Base-by-base conservation (phyloP, 2,797 vertebrate species). In the Xenopus petersii region DNA sequence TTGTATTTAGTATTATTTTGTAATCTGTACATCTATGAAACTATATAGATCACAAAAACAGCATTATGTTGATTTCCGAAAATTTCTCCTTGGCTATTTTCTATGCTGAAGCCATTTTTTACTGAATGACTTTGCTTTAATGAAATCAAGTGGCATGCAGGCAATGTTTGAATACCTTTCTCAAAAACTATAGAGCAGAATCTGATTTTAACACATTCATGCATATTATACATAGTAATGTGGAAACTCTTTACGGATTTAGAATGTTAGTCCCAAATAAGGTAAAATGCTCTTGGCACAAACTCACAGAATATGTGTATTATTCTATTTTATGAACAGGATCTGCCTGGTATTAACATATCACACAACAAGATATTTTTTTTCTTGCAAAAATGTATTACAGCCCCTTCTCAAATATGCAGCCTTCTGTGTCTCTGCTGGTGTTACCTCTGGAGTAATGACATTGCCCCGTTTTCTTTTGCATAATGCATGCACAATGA, bases 401-500 rank as follows among this genome's bases (percentile, higher is more conserved):
- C 49, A 51, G 49, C 49, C 49, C 61, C 76, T 70, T 65, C 65
- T 78, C 66, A 73, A 64, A 71, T 78, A 63, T 73, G 76, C 76
- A 70, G 71, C 49, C 26, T 78, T 73, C 71, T 56, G 65, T 26
- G 71, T 55, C 65, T 78, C 71, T 58, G 64, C 30, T 73, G 71
- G 71, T 65, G 71, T 65, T 70, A 73, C 76, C 70, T 64, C 54
- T 79, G 66, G 66, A 73, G 61, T 74, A 79, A 79, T 74, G 71
- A 74, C 66, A 58, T 49, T 54, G 76, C 70, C 71, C 71, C 61
- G 69, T 70, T 74, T 68, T 78, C 49, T 58, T 64, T 70, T 74
- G 76, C 71, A 79, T 74, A 79, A 70, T 79, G 67, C 66, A 79
- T 65, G 70, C 63, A 79, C 76, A 65, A 74, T 70, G 71, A 69